Evolutionary conservation across 2,888 invertebrate species (phyloP).

Genomic region (Spisula subtruncata): DNA sequence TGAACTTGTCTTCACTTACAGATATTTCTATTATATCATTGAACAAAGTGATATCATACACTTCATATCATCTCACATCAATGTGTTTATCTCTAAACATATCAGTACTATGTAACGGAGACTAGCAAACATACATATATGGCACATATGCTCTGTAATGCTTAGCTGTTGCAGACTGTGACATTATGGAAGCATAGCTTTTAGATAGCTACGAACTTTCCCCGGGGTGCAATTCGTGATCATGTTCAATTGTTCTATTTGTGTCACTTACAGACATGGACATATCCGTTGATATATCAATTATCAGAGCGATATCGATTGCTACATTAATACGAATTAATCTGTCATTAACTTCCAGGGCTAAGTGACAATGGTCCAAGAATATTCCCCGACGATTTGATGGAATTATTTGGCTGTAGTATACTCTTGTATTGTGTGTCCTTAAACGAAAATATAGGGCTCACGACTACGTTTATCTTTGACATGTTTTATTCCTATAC

Average conservation of each 20-base stretch:
- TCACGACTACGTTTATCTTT: not conserved
- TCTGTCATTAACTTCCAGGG: conserved; percentile 49
- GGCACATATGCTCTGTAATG: not conserved
- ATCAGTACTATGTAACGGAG: not conserved
- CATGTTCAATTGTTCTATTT: conserved; percentile 25
- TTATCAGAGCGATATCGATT: conserved; percentile 42
- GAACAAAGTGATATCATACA: not conserved
- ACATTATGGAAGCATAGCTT: not conserved
- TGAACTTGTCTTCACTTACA: not conserved
- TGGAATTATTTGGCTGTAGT: not conserved
- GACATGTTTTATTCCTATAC: not conserved
- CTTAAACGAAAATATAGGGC: not conserved
- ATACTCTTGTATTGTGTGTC: not conserved
- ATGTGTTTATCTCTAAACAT: not conserved
- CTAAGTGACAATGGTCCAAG: conserved; percentile 54
- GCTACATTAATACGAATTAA: conserved; percentile 46
- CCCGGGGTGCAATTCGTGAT: conserved; percentile 36
- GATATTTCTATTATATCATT: not conserved
- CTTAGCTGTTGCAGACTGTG: not conserved
- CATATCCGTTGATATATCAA: conserved; percentile 37
- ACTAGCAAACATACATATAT: not conserved
- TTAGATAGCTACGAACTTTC: conserved; percentile 26
- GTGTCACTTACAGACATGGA: conserved; percentile 45
- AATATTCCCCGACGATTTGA: conserved; percentile 45
- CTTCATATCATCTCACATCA: not conserved